Evolutionary conservation across 1,140 invertebrate genomes (phyloP), one percentile per base, ranked within the genome.

Genomic region (Chrysomallon squamiferum): DNA sequence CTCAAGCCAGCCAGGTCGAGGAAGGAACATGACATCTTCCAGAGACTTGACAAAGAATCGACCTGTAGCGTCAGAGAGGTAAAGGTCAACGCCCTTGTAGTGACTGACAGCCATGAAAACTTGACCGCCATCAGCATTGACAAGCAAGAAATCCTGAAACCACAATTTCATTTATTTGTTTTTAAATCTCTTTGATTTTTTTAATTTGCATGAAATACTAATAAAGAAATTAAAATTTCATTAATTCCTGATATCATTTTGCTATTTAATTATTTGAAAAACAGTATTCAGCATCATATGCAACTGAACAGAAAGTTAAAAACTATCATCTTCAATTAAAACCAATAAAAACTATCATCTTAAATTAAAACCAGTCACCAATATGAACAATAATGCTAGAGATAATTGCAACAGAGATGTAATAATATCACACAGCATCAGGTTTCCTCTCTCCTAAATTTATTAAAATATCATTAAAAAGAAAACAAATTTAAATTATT

Each of bases 11-110:
- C 41, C 29, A n/a, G 41, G 41, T 29, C 22, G 22, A 27, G 49
- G 5, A 4, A 29, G 35, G 43, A 62, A 59, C 15, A 41, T 54
- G 38, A 62, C 41, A 33, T 62, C 49, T 3, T 7, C n/a, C 2
- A 68, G 43, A 20, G 59, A 62, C 33, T 62, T 49, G 0, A 59
- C 60, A 59, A 41, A 68, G 30, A 45, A 68, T 20, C 62, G 66
- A 18, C 66, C 66, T 27, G 66, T 68, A 20, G 45, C 60, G 18
- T 68, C 66, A 50, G 66, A 68, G n/a, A 68, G 32, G 25, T 68
- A 68, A 18, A 68, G 32, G 43, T 68, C 62, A n/a, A 62, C 66
- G 22, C 20, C n/a, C 13, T 62, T 32, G 20, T 35, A 43, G 45
- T 62, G 66, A 38, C 45, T 62, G 2, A 68, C 66, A 38, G 59